Base-by-base conservation (phyloP, 2,888 invertebrate species). In the Nomada hirtipes region DNA sequence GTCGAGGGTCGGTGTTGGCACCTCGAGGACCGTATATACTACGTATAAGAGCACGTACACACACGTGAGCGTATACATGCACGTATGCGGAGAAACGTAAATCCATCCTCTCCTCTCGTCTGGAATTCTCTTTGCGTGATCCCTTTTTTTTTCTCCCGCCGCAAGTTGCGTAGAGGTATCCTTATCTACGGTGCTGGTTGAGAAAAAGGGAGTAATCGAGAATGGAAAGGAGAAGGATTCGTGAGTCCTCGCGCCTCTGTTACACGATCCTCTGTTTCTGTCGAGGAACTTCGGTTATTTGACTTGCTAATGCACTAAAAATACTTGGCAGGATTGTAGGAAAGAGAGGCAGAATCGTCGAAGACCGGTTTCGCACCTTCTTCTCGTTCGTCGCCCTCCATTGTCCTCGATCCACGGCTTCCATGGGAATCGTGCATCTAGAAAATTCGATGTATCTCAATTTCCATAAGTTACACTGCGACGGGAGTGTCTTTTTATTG, bases 221-320 rank as follows among this genome's bases (percentile, higher is more conserved):
- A 74, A 67, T 42, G 57, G 57, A 52, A 74, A 44, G 55, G 67
- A 65, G 76, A 47, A 53, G 70, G 64, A 57, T 57, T 26, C 65
- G 36, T 7, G 47, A 20, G 74, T 72, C 71, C 69, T 59, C 61
- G 23, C 61, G 42, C 42, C 71, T 73, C 61, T 71, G 57, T 64
- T 65, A 60, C 84, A 67, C 20, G 36, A 9, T 69, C 67, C 77
- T 76, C 77, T 72, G 74, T 77, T 80, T 74, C 77, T 60, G 52
- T 11, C 52, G 86, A 77, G 88, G 84, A 85, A 84, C 87, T 85
- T 85, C 79, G 87, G 87, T 88, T 88, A 91, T 91, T 89, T 89
- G 91, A 91, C 91, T 91, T 91, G 91, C 91, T 91, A 91, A 91
- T 91, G 88, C 86, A 89, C 79, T 80, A 86, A 81, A 88, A 90